Conservation (phyloP, 2,888 invertebrate genomes). For the Allolobophora icterica region DNA sequence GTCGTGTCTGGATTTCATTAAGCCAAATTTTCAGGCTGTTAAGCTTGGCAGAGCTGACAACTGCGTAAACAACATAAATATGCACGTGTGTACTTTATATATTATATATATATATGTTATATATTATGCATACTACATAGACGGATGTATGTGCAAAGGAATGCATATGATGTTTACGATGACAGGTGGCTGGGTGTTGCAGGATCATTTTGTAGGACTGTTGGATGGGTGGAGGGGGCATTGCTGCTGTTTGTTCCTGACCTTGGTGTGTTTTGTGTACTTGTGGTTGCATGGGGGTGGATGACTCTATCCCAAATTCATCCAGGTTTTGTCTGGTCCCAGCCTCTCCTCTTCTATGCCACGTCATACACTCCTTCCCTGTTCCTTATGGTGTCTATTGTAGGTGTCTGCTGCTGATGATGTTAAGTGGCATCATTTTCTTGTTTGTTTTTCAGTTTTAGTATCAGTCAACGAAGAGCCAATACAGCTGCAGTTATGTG, state of each 20-base stretch:
- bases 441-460: conserved; percentile 75
- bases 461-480: conserved; percentile 90
- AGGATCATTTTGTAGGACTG: neutral
- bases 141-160: no score
- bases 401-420: neutral
- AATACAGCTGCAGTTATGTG: conserved; percentile 88
- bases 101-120: neutral
- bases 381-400: no score
- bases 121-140: neutral
- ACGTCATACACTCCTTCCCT: no score
- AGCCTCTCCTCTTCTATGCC: neutral
- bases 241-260: neutral
- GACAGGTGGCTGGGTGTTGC: neutral
- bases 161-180: neutral
- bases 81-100: neutral
- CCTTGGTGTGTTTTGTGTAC: neutral
- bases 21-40: neutral
- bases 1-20: neutral
- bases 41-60: neutral
- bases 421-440: neutral
- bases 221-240: neutral
- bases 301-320: neutral
- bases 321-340: neutral
- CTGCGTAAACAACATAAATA: neutral
- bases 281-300: neutral